phyloP scores from a whole-genome alignment of 53 echinoderm and acorn worm genomes.

The Echinometra lucunter region DNA sequence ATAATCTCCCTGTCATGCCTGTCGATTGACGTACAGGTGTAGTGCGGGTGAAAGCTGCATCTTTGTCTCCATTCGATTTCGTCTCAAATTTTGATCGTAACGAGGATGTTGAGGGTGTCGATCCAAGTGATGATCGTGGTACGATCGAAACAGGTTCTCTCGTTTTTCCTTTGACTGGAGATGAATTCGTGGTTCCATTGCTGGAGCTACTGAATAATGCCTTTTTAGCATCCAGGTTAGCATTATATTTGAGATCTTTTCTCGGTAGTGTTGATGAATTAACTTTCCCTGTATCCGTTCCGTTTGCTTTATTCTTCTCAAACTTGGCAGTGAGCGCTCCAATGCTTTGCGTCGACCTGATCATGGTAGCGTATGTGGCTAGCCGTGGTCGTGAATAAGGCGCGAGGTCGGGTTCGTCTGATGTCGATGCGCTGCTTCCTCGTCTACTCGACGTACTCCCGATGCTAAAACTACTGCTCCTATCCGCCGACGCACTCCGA shows the following conservation, averaged over 20 bases:
- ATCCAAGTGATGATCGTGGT: constrained; percentile 4
- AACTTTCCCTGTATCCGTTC: constrained; percentile 58
- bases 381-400: constrained; percentile 63
- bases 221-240: constrained; percentile 71
- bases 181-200: constrained; percentile 54
- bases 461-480: constrained; percentile 67
- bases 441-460: constrained; percentile 53
- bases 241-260: constrained; percentile 71
- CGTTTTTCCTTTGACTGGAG: constrained; percentile 42
- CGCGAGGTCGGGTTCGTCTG: constrained; percentile 52
- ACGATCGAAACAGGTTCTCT: constrained; percentile 59
- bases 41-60: constrained; percentile 30
- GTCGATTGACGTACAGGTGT: constrained; percentile 58
- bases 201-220: constrained; percentile 62
- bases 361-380: constrained; percentile 78
- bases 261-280: constrained; percentile 56
- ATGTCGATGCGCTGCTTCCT: constrained; percentile 37
- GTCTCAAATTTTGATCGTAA: constrained; percentile 70
- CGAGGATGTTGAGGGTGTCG: constrained; percentile 73
- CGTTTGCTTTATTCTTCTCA: constrained; percentile 73
- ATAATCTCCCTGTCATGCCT: constrained; percentile 30
- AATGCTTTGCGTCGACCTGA: constrained; percentile 82
- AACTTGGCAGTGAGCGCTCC: constrained; percentile 90
- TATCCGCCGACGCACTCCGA: constrained; percentile 58
- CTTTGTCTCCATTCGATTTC: constrained; percentile 50